These are phyloP conservation scores for Manacus vitellinus DNA, from an alignment of 2,113 vertebrate genomes.

Conservation along the genomic window DNA sequence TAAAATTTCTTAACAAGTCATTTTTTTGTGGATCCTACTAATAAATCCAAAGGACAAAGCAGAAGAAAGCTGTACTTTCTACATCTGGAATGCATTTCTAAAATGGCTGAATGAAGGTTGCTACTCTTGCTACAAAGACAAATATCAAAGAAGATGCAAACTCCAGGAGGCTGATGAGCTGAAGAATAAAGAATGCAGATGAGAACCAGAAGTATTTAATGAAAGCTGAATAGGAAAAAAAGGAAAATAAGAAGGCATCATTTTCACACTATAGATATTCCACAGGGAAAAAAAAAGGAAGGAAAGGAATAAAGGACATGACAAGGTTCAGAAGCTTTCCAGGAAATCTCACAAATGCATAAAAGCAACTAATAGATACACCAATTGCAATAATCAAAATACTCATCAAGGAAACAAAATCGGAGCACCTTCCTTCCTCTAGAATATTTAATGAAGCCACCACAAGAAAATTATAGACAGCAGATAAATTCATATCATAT, in stretches of 20 bases:
- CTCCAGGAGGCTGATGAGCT: neutral
- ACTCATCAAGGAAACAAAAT: neutral
- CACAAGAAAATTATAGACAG: neutral
- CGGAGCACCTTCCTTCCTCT: neutral
- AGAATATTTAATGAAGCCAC: neutral
- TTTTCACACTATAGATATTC: neutral
- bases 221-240: neutral
- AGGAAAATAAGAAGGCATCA: neutral
- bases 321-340: neutral
- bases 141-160: neutral
- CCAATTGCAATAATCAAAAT: neutral
- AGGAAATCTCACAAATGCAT: neutral
- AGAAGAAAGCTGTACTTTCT: neutral
- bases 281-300: neutral
- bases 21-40: neutral
- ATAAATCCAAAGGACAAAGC: neutral
- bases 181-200: neutral
- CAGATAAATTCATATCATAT: neutral
- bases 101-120: neutral
- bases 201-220: neutral
- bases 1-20: neutral
- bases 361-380: neutral
- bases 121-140: neutral
- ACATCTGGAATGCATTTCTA: neutral
- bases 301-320: neutral